Evolutionary conservation across 2,797 vertebrate species (phyloP), one percentile per base, ranked within the genome.

Genomic region (Lophotriccus pileatus): DNA sequence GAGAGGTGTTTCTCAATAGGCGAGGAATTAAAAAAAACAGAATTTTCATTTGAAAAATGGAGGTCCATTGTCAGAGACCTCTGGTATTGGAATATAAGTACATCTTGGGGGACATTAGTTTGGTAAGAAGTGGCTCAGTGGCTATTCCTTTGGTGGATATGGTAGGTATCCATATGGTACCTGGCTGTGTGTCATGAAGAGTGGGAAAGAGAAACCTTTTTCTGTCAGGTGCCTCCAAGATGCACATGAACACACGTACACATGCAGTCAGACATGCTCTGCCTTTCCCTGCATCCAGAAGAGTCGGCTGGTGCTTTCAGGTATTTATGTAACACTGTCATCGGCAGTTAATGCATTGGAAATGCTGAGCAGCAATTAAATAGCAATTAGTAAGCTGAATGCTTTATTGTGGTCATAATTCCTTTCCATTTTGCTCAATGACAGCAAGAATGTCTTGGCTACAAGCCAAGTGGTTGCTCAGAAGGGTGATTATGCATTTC

Each of bases 331-430:
- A 89, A 91, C 30, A 36, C 41, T 16, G 4, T 32, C 93, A 55
- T 62, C 28, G 15, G 82, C 75, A 83, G 62, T 86, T 88, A 94
- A 89, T 64, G 66, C 69, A 68, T 72, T 92, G 82, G 41, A 93
- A 94, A 92, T 66, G 37, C 87, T 91, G 89, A 89, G 41, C 34
- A 80, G 89, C 73, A 87, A 91, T 95, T 94, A 95, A 92, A 86
- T 53, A 70, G 62, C 89, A 94, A 94, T 95, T 94, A 96, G 93
- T 80, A 85, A 89, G 73, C 58, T 47, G 76, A 84, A 85, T 70
- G 72, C 8, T 94, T 95, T 85, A 89, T 83, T 89, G 73, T 66
- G 69, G 82, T 72, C 87, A 82, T 95, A 92, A 89, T 89, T 95
- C 76, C 82, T 86, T 89, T 80, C 73, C 62, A 78, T 93, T 91